phyloP scores from a whole-genome alignment of 2,797 vertebrate genomes.

The Manis crassicaudata region DNA sequence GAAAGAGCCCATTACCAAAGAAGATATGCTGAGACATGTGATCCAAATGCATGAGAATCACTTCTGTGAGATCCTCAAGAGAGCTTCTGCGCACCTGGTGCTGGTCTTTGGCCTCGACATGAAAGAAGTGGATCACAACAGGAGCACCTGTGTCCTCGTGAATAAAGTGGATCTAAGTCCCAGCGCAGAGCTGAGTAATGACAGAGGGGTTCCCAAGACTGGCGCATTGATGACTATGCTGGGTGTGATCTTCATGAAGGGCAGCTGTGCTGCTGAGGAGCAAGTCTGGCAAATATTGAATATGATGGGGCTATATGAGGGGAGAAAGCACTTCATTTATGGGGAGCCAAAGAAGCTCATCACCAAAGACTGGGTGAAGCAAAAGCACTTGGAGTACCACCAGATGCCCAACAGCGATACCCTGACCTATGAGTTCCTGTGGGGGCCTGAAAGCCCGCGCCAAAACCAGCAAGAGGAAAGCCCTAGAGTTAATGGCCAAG shows the following conservation, averaged over 20 bases:
- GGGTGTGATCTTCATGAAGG: not conserved
- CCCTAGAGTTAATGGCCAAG: slow-evolving; percentile 38
- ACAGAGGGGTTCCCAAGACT: not conserved
- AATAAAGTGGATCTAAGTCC: slow-evolving; percentile 37
- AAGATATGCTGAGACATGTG: slow-evolving; percentile 44
- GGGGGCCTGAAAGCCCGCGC: not conserved
- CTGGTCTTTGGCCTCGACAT: slow-evolving; percentile 47
- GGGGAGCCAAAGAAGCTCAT: not conserved
- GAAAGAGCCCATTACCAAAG: slow-evolving; percentile 42
- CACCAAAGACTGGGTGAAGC: slow-evolving; percentile 7
- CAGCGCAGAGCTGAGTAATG: not conserved
- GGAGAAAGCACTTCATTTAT: not conserved
- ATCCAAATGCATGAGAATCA: not conserved
- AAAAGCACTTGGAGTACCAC: not conserved
- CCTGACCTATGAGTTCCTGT: not conserved
- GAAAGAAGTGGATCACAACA: slow-evolving; percentile 32
- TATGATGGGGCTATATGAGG: not conserved
- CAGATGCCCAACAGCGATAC: not conserved
- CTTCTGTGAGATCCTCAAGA: not conserved
- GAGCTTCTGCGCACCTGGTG: not conserved
- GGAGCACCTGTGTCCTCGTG: slow-evolving; percentile 41
- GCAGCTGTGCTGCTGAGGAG: not conserved
- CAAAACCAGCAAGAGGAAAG: slow-evolving; percentile 39
- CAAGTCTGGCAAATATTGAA: slow-evolving; percentile 8
- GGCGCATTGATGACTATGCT: slow-evolving; percentile 8